Conservation (phyloP, 2,888 invertebrate species). For the Caenorhabditis wallacei region DNA sequence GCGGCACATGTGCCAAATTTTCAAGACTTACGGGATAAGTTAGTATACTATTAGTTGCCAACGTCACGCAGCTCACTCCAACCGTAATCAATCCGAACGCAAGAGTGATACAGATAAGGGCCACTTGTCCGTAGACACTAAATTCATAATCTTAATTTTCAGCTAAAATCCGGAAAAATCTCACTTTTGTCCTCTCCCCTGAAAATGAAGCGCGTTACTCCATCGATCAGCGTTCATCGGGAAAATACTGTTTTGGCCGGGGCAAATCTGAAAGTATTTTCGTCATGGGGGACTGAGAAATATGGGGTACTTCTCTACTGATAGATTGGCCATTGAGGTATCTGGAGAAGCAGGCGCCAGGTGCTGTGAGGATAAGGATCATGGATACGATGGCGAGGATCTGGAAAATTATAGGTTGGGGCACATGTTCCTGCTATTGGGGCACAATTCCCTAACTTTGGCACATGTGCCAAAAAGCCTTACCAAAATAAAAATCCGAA, state of each 20-base stretch:
- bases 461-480: too few relatives aligned
- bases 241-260: slow-evolving; percentile 82
- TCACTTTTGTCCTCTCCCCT: slow-evolving; percentile 82
- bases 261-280: slow-evolving; percentile 78
- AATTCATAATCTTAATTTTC: slow-evolving; percentile 13
- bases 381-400: slow-evolving; percentile 79
- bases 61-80: slow-evolving; percentile 79
- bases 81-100: slow-evolving; percentile 80
- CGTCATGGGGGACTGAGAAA: too few relatives aligned
- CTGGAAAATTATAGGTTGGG: slow-evolving; percentile 62
- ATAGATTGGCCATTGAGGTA: slow-evolving; percentile 76
- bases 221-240: slow-evolving; percentile 83
- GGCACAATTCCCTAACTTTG: too few relatives aligned
- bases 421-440: too few relatives aligned
- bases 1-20: too few relatives aligned
- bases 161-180: background rate
- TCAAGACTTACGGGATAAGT: slow-evolving; percentile 73
- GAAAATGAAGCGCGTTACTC: slow-evolving; percentile 82
- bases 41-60: slow-evolving; percentile 74
- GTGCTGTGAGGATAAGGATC: slow-evolving; percentile 82
- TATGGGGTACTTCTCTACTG: slow-evolving; percentile 60
- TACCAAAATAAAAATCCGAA: slow-evolving; percentile 80
- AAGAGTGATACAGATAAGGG: slow-evolving; percentile 80
- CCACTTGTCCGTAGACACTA: slow-evolving; percentile 83
- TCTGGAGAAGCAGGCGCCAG: slow-evolving; percentile 82